Base-by-base conservation (phyloP, 1,140 invertebrate species). In the Cydia splendana region DNA sequence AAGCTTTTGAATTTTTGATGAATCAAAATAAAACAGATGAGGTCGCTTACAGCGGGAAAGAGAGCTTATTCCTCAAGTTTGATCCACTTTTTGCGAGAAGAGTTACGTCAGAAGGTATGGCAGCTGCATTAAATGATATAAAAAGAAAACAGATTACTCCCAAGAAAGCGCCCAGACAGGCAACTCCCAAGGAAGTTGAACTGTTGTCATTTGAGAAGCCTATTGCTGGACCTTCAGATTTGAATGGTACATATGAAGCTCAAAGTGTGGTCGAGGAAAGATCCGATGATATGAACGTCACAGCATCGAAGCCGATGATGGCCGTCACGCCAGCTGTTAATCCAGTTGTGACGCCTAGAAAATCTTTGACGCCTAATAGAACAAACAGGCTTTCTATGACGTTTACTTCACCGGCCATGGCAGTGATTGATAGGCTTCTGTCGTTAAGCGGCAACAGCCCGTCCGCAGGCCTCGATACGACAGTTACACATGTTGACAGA, bases 11-110 rank as follows among this genome's bases (percentile, higher is more conserved):
- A 80, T 91, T 91, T 77, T 79, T 93, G 28, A 77, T 93, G 42
- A 93, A 93, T 78, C 88, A 93, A 80, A 92, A 92, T 76, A 86
- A 88, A 78, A 84, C 78, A 67, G 90, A 89, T 82, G 81, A 85
- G 5, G 87, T 92, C 48, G 80, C 82, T 30, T 89, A 93, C 62
- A 92, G 87, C 77, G 91, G 91, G 7, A 92, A 91, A 85, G 91
- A 92, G 81, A 93, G 91, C 75, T 80, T 93, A 20, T 93, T 93
- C 74, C 78, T 93, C 15, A 93, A 93, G 75, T 93, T 93, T 78
- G 91, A 93, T 81, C 91, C 91, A 24, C 82, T 93, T 48, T 93
- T 91, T 83, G 90, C 90, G 12, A 90, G 89, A 79, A 81, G 88
- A 78, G 79, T 91, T 28, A 91, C 90, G 13, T 86, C 88, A 7